Conservation (phyloP, 2,113 vertebrate species). For the Rhombomys opimus region DNA sequence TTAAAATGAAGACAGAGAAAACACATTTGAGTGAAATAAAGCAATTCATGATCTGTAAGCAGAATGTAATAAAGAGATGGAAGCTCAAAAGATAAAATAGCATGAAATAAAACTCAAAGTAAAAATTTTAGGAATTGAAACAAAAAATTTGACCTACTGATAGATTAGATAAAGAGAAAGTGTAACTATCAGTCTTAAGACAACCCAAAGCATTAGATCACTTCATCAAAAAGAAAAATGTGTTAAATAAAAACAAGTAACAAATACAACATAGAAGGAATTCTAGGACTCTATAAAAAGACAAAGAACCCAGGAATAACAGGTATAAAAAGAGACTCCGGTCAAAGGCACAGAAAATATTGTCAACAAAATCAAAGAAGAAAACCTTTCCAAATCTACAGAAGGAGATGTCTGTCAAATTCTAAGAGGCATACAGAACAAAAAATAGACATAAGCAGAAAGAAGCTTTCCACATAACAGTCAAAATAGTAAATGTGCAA, state of each 20-base stretch:
- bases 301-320: background rate
- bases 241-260: background rate
- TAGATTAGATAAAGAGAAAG: background rate
- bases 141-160: background rate
- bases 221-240: background rate
- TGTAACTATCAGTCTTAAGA: background rate
- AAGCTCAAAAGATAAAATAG: background rate
- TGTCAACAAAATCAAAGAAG: background rate
- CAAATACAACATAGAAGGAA: background rate
- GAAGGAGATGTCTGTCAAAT: background rate
- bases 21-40: background rate
- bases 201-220: background rate
- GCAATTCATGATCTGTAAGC: background rate
- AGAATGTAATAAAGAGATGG: background rate
- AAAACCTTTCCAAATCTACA: background rate
- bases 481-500: background rate
- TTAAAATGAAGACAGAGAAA: background rate
- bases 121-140: background rate
- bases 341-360: background rate
- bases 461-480: background rate
- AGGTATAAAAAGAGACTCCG: background rate
- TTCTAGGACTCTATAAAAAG: background rate
- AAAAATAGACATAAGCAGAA: background rate
- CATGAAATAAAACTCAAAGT: background rate
- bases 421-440: background rate